phyloP scores from a whole-genome alignment of 2,888 invertebrate species.

The Acheta domesticus region DNA sequence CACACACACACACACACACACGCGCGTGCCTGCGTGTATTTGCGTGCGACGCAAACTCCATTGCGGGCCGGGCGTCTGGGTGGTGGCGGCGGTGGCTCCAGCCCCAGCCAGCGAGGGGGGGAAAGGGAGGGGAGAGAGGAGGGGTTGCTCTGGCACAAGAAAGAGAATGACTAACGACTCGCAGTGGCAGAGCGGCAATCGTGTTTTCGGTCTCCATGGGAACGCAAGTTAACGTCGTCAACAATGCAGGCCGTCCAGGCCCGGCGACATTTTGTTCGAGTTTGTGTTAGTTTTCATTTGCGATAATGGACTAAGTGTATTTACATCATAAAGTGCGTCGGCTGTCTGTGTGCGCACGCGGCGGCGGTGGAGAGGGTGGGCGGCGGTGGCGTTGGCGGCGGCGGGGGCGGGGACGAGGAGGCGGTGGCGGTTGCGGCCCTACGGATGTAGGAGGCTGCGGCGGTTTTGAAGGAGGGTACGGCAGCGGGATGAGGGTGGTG shows the following conservation, averaged over 20 bases:
- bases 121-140: neutral
- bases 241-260: constrained; percentile 23
- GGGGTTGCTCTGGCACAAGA: constrained; percentile 29
- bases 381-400: neutral
- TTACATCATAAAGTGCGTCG: constrained; percentile 33
- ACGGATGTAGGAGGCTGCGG: neutral
- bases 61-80: neutral
- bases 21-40: neutral
- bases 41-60: neutral
- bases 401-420: neutral
- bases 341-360: constrained; percentile 9
- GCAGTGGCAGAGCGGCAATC: constrained; percentile 27
- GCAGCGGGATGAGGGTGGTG: too few relatives aligned
- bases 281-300: constrained; percentile 31
- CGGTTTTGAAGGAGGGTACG: too few relatives aligned
- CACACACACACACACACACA: too few relatives aligned
- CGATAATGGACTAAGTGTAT: constrained; percentile 35
- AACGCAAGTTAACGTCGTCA: constrained; percentile 32
- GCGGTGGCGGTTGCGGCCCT: neutral
- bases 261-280: constrained; percentile 26
- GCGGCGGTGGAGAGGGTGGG: neutral
- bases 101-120: neutral
- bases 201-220: constrained; percentile 33
- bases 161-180: constrained; percentile 33
- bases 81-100: neutral